Evolutionary conservation across 2,113 vertebrate species (phyloP).

Genomic region (Hippolais icterina): DNA sequence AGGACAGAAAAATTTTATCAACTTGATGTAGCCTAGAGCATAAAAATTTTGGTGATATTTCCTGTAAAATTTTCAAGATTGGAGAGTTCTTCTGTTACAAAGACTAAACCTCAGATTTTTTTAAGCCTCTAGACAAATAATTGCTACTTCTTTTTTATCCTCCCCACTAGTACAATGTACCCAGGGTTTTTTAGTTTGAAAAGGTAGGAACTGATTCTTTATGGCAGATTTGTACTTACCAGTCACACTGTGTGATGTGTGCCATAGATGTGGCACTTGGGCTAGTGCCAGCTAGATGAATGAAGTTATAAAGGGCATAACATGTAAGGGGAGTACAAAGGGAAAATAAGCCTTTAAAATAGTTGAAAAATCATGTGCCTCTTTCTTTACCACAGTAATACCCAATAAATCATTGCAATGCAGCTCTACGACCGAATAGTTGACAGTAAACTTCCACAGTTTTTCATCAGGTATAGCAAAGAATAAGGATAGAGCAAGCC

Average conservation of each 20-base stretch:
- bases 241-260: not conserved
- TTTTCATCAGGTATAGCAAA: not conserved
- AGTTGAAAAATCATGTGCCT: not conserved
- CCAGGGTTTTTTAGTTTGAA: not conserved
- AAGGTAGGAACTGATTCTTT: not conserved
- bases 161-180: not conserved
- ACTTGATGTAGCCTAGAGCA: not conserved
- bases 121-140: not conserved
- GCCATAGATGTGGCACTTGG: not conserved
- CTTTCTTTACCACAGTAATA: not conserved
- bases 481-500: not conserved
- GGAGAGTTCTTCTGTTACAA: not conserved
- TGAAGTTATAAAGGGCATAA: not conserved
- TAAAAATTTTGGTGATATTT: not conserved
- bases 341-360: slow-evolving; percentile 19
- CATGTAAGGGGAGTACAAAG: not conserved
- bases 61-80: not conserved
- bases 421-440: not conserved
- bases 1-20: not conserved
- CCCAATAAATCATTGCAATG: not conserved
- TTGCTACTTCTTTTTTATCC: not conserved
- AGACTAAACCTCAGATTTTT: not conserved
- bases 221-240: not conserved
- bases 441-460: not conserved
- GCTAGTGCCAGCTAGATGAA: not conserved